Percentiles rank a stretch among this genome's conserved stretches.
These are phyloP conservation scores for Plusia festucae DNA, from an alignment of 2,888 invertebrate species.

Conservation along the genomic window DNA sequence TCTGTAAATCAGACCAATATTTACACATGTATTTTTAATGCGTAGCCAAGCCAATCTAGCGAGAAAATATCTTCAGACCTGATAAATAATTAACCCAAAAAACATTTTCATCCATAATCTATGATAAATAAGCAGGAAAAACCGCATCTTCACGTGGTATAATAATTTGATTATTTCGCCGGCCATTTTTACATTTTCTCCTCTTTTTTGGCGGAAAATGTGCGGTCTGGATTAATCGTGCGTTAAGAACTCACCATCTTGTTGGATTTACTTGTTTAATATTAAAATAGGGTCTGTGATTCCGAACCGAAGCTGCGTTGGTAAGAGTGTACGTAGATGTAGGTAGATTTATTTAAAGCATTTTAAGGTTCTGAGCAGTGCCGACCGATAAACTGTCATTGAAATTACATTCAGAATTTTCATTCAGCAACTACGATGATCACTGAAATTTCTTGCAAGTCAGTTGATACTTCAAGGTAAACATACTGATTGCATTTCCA, in stretches of 20 bases:
- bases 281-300: constrained; percentile 62
- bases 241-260: constrained; percentile 61
- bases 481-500: too few species aligned
- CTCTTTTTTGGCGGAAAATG: constrained; percentile 48
- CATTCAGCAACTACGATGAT: neutral
- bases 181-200: constrained; percentile 72
- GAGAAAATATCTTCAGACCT: neutral
- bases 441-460: neutral
- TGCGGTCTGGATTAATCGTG: constrained; percentile 69
- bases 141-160: constrained; percentile 72
- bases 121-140: constrained; percentile 77
- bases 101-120: constrained; percentile 71
- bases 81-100: constrained; percentile 54
- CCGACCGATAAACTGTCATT: neutral
- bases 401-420: neutral
- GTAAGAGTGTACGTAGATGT: constrained; percentile 38
- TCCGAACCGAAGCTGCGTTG: constrained; percentile 51
- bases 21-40: neutral
- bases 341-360: constrained; percentile 41
- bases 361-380: too few species aligned
- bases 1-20: neutral
- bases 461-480: too few species aligned
- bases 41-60: neutral
- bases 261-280: constrained; percentile 62
- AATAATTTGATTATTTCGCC: constrained; percentile 78